Base-by-base conservation (phyloP, 2,797 vertebrate species). In the Halcyon badia region DNA sequence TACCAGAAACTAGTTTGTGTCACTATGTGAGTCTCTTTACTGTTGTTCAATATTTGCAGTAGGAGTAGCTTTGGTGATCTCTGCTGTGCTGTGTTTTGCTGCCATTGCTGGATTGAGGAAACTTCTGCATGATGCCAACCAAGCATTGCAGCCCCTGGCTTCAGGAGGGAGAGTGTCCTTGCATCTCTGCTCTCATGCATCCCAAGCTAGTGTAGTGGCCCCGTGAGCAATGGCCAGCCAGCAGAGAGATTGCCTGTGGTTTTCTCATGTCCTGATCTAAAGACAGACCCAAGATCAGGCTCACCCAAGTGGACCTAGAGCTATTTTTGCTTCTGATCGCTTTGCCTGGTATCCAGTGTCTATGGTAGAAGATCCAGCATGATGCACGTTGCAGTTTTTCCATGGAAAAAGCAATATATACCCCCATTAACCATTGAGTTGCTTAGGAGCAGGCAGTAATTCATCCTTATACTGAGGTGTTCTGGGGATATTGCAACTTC, bases 1-100 rank as follows among this genome's bases (percentile, higher is more conserved):
- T 68, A 65, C 7, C 5, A 71, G 48, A 26, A 70, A 33, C 11
- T 25, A 8, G 33, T 75, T n/a, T 68, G 41, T 89, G 44, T 52
- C 2, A 1, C 58, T 31, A 4, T 3, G 0, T 5, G 68, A 65
- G 42, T 6, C 30, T 75, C 42, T 52, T 52, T 39, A 6, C n/a
- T 42, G 33, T 10, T n/a, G 42, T 22, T 79, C 26, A 14, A 44
- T 65, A 3, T 58, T 39, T 68, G n/a, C 78, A 46, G 61, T 52
- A 2, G 1, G 30, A 52, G 49, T 17, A 26, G 24, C 44, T 73
- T 16, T 39, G 52, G 60, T 66, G 51, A 10, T 78, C 30, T 42
- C 24, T 78, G 61, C 90, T 19, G 0, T 56, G 10, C 68, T 6
- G 2, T 46, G 48, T 33, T 65, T 54, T 71, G 69, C 51, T 88